These are phyloP conservation scores for Pandemis cinnamomeana DNA, from an alignment of 2,888 invertebrate species.

Conservation along the genomic window DNA sequence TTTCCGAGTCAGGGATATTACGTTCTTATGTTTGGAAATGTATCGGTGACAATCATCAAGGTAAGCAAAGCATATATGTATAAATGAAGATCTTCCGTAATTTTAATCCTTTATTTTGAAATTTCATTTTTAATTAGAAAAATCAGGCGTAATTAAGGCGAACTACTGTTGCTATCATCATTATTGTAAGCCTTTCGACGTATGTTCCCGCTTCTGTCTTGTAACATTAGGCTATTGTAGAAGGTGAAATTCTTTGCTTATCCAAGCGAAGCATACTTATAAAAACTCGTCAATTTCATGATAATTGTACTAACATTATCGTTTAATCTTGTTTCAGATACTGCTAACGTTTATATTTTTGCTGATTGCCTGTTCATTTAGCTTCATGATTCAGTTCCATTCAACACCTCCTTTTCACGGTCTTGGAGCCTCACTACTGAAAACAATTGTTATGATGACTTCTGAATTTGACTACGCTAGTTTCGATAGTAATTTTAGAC, in stretches of 20 bases:
- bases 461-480: conserved; percentile 64
- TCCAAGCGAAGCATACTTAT: too few species aligned
- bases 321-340: conserved; percentile 9
- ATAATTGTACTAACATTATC: neutral
- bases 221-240: too few species aligned
- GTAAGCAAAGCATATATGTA: neutral
- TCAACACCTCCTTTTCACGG: conserved; percentile 54
- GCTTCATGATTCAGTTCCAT: conserved; percentile 62
- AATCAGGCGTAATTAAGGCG: too few species aligned
- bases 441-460: conserved; percentile 68
- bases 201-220: too few species aligned
- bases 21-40: conserved; percentile 51
- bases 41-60: conserved; percentile 7
- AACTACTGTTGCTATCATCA: too few species aligned
- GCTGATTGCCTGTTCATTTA: conserved; percentile 63
- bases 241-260: too few species aligned
- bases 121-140: too few species aligned
- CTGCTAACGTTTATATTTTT: conserved; percentile 43
- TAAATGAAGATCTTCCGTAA: neutral
- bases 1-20: conserved; percentile 63
- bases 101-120: too few species aligned
- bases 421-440: conserved; percentile 57
- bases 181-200: too few species aligned
- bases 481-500: conserved; percentile 33
- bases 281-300: too few species aligned